Base-by-base conservation (phyloP, 2,113 vertebrate species). In the Salvelinus namaycush region DNA sequence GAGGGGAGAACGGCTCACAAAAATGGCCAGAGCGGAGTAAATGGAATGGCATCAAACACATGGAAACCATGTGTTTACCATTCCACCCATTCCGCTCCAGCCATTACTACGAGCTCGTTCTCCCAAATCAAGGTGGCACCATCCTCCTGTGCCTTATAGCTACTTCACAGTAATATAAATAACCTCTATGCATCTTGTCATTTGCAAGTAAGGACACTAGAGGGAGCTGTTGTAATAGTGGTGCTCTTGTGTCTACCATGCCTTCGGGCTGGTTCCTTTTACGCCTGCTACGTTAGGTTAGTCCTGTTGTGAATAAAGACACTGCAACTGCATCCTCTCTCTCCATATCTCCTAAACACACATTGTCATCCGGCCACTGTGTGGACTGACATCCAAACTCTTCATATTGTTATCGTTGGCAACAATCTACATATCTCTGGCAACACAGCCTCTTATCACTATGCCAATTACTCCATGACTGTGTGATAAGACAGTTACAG, bases 401-500 rank as follows among this genome's bases (percentile, higher is more conserved):
- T 24, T 70, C 39, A 48, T 39, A 70, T 22, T 12, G 20, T 75
- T 67, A 74, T 85, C 79, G 85, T 44, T 86, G 57, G 62, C 62
- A 54, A 72, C 77, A 89, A 86, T 80, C 85, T 85, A 76, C 75
- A 87, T 81, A 79, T 79, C 67, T 83, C 71, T 87, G 89, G 82
- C 87, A 79, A 65, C 67, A 62, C 59, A 9, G 59, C 59, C 59
- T 26, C 14, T 14, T 75, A 83, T 84, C 89, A 90, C 90, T 90
- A 91, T 92, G 84, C 71, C 67, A 86, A 64, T 22, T 74, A 87
- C 83, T 80, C 77, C 4, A n/a, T 71, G 74, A 74, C 78, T 77
- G 68, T 79, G 83, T 89, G 87, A 11, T 88, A 87, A 79, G 87
- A 76, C 74, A 80, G 59, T 75, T 59, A 70, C 85, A 85, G 67